Evolutionary conservation across 2,797 vertebrate species (phyloP).

Genomic region (Antrozous pallidus): DNA sequence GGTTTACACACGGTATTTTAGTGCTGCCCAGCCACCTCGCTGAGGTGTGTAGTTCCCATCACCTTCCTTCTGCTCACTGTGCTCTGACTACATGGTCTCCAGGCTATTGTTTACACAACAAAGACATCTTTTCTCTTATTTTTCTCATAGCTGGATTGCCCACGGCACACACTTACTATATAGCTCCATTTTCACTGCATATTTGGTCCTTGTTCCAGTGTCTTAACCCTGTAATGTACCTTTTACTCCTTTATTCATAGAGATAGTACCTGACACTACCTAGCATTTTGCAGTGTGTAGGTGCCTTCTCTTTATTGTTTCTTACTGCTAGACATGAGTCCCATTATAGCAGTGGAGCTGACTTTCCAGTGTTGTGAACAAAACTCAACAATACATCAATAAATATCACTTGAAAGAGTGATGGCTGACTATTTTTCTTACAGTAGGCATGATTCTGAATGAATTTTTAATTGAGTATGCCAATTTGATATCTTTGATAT

Average conservation of each 20-base stretch:
- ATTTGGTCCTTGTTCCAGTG: background rate
- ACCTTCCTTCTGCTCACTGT: background rate
- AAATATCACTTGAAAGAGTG: background rate
- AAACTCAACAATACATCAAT: background rate
- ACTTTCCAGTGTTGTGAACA: background rate
- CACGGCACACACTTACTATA: too few species aligned
- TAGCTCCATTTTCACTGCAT: background rate
- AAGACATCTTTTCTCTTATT: background rate
- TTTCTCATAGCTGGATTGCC: background rate
- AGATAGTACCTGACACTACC: background rate
- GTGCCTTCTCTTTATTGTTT: background rate
- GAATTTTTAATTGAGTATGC: background rate
- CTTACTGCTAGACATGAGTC: background rate
- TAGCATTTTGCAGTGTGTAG: background rate
- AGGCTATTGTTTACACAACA: background rate
- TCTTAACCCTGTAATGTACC: background rate
- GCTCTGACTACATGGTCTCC: background rate
- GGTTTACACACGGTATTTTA: background rate
- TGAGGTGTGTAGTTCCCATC: rapidly evolving
- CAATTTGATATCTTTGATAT: background rate
- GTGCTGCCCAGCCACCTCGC: background rate
- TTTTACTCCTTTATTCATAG: background rate
- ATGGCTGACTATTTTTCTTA: background rate
- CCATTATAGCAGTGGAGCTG: background rate
- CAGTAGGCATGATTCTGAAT: background rate